These are phyloP conservation scores for Myrmecobius fasciatus DNA, from an alignment of 2,113 vertebrate species.

Conservation along the genomic window DNA sequence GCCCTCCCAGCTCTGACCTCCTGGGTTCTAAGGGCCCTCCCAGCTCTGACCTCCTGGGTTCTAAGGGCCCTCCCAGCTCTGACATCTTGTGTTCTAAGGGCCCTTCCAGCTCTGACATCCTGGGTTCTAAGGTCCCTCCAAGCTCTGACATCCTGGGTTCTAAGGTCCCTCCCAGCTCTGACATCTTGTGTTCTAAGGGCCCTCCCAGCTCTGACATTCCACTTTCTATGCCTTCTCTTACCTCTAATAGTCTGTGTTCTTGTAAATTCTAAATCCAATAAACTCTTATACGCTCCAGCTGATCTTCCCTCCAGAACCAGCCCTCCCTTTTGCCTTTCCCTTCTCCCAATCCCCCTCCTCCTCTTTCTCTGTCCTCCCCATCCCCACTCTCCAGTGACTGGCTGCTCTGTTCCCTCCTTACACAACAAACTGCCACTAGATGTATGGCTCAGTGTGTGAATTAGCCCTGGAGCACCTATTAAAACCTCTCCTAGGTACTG, in stretches of 20 bases:
- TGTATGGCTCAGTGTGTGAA: neutral
- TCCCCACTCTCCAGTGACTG: neutral
- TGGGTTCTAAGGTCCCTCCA: neutral
- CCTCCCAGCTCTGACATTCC: neutral
- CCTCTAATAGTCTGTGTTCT: neutral
- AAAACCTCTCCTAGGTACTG: neutral
- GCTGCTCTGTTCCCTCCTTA: neutral
- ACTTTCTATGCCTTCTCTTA: neutral
- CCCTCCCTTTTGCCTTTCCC: neutral
- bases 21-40: too few species aligned
- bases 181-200: neutral
- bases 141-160: neutral
- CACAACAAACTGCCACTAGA: neutral
- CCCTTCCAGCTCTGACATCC: neutral
- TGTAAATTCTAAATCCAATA: neutral
- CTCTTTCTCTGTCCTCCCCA: neutral
- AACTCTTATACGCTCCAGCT: neutral
- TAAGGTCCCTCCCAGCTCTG: neutral
- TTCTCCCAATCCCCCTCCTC: neutral
- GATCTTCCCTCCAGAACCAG: neutral
- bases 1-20: too few species aligned
- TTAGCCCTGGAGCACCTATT: constrained; percentile 28
- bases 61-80: neutral
- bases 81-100: neutral
- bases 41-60: too few species aligned